These are phyloP conservation scores for Dasypolia templi DNA, from an alignment of 2,888 invertebrate genomes.

Conservation along the genomic window DNA sequence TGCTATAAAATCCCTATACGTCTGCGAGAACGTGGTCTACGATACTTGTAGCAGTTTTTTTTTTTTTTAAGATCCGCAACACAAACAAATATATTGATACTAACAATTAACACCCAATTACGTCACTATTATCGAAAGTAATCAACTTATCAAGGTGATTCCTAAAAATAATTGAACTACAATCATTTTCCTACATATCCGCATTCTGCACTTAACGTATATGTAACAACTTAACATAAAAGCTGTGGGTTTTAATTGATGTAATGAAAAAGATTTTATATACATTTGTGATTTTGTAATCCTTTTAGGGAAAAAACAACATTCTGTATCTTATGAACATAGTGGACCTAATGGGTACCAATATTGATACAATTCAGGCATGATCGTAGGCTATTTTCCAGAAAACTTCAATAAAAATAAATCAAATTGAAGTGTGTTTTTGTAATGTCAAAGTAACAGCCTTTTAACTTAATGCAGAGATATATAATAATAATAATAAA, in stretches of 20 bases:
- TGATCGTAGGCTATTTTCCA: no score
- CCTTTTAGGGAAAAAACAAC: neutral
- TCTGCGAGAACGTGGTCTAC: no score
- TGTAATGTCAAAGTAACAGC: no score
- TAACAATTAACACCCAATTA: slow-evolving; percentile 1
- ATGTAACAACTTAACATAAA: slow-evolving; percentile 17
- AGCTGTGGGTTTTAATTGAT: slow-evolving; percentile 19
- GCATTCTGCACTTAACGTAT: slow-evolving; percentile 27
- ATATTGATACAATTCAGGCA: no score
- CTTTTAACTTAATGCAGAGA: no score
- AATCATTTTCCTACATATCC: slow-evolving; percentile 38
- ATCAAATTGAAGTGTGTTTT: no score
- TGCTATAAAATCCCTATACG: no score
- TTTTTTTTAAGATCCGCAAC: neutral
- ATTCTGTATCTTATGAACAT: neutral
- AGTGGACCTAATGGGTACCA: neutral
- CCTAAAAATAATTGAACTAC: slow-evolving; percentile 46
- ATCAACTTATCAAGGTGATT: slow-evolving; percentile 39
- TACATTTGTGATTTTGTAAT: neutral
- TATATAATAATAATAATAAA: no score
- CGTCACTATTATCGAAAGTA: slow-evolving; percentile 25
- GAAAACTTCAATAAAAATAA: no score
- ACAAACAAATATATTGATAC: slow-evolving; percentile 29
- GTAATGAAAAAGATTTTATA: slow-evolving; percentile 21
- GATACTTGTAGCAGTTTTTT: no score